Evolutionary conservation across 2,888 invertebrate species (phyloP).

Genomic region (Rutpela maculata): DNA sequence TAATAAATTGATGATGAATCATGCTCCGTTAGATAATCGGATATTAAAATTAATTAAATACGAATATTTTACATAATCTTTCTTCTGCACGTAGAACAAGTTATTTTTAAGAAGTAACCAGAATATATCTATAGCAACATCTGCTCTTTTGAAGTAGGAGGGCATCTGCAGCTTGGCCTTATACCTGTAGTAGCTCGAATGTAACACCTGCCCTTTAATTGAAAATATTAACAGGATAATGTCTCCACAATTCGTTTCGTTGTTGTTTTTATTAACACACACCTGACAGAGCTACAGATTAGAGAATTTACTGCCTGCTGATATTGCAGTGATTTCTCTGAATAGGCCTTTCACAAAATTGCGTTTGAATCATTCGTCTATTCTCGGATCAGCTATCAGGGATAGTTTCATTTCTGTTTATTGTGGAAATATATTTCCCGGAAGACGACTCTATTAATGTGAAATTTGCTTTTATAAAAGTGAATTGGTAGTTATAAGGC

Average conservation of each 20-base stretch:
- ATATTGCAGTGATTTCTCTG: slow-evolving; percentile 15
- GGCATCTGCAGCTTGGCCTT: slow-evolving; percentile 46
- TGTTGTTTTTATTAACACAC: slow-evolving; percentile 41
- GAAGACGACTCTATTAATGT: neutral
- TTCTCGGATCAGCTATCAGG: neutral
- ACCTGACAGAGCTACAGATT: slow-evolving; percentile 42
- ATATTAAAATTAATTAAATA: slow-evolving; percentile 1
- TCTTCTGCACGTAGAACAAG: slow-evolving; percentile 13
- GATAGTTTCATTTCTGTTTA: slow-evolving; percentile 6
- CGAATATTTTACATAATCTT: slow-evolving; percentile 19
- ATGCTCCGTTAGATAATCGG: neutral
- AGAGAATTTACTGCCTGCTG: slow-evolving; percentile 20
- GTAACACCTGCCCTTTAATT: slow-evolving; percentile 50
- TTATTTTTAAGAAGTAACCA: slow-evolving; percentile 17
- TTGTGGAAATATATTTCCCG: slow-evolving; percentile 20
- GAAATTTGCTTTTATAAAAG: slow-evolving; percentile 25
- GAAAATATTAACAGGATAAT: slow-evolving; percentile 48
- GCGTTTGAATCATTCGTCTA: neutral
- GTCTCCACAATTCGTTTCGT: slow-evolving; percentile 36
- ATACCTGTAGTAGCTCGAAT: slow-evolving; percentile 48
- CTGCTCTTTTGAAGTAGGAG: slow-evolving; percentile 38
- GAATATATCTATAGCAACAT: slow-evolving; percentile 35
- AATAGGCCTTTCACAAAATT: slow-evolving; percentile 5
- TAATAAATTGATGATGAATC: neutral
- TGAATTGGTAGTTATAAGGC: neutral